Evolutionary conservation across 2,888 invertebrate species (phyloP).

Genomic region (Adela reaumurella): DNA sequence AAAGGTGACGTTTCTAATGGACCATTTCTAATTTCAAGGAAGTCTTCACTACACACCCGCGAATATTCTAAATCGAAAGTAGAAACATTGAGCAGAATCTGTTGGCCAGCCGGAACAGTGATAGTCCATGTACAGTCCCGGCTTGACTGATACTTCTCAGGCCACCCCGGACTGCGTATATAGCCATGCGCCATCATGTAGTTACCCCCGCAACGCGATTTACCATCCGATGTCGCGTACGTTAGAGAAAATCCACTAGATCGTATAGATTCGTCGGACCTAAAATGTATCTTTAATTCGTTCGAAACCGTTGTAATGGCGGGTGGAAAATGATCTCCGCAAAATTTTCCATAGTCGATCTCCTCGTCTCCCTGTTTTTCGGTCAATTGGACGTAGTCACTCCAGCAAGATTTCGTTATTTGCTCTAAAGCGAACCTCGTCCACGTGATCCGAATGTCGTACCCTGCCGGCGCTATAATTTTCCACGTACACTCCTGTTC

Average conservation of each 20-base stretch:
- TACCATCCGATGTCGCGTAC: constrained; percentile 53
- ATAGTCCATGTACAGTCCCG: constrained; percentile 82
- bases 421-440: constrained; percentile 65
- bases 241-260: constrained; percentile 69
- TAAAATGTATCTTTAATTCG: constrained; percentile 65
- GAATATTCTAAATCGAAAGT: constrained; percentile 57
- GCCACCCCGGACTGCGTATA: constrained; percentile 77
- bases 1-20: constrained; percentile 66
- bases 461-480: constrained; percentile 65
- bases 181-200: constrained; percentile 64
- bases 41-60: constrained; percentile 9
- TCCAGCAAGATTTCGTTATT: constrained; percentile 45
- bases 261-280: constrained; percentile 46
- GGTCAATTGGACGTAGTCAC: constrained; percentile 68
- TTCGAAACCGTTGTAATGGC: constrained; percentile 64
- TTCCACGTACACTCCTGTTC: constrained; percentile 68
- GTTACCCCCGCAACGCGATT: constrained; percentile 65
- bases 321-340: constrained; percentile 65
- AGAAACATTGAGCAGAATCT: constrained; percentile 64
- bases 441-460: constrained; percentile 72
- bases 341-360: constrained; percentile 55
- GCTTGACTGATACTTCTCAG: constrained; percentile 63
- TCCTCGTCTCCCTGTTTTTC: constrained; percentile 48
- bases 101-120: constrained; percentile 64
- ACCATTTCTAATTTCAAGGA: constrained; percentile 67